These are phyloP conservation scores for Drosophila persimilis DNA, from an alignment of 1,140 invertebrate genomes.

Conservation along the genomic window DNA sequence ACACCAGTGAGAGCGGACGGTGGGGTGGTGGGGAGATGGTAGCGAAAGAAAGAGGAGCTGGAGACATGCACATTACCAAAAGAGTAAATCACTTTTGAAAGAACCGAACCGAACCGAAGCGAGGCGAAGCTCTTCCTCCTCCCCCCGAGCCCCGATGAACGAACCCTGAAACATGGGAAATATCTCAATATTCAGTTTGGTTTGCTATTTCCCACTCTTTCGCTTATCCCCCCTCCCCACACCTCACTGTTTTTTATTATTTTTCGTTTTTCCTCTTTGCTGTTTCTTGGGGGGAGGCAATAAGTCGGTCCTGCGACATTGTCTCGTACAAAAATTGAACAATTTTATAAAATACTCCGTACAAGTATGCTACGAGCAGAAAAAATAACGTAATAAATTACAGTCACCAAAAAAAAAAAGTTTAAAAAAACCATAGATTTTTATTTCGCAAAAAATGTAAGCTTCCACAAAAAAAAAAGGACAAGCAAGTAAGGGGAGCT, in stretches of 20 bases:
- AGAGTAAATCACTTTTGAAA: slow-evolving; percentile 72
- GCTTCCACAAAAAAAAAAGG: not conserved
- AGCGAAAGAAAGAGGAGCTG: too few relatives aligned
- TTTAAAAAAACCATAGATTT: slow-evolving; percentile 17
- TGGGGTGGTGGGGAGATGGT: not conserved
- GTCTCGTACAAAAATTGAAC: slow-evolving; percentile 56
- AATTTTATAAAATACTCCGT: slow-evolving; percentile 54
- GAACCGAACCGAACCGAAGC: slow-evolving; percentile 25
- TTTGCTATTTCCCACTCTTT: slow-evolving; percentile 7
- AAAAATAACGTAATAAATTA: slow-evolving; percentile 71
- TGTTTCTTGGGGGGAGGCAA: slow-evolving; percentile 24
- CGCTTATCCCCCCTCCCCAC: not conserved
- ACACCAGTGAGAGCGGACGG: slow-evolving; percentile 1
- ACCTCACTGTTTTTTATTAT: slow-evolving; percentile 13
- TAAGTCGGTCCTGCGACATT: slow-evolving; percentile 51
- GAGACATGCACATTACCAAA: slow-evolving; percentile 62
- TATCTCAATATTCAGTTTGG: slow-evolving; percentile 71
- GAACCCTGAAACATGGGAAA: slow-evolving; percentile 37
- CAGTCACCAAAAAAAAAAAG: slow-evolving; percentile 31
- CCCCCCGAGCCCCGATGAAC: too few relatives aligned
- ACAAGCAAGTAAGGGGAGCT: slow-evolving; percentile 17
- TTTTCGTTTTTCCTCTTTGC: slow-evolving; percentile 28
- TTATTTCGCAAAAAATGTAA: slow-evolving; percentile 25
- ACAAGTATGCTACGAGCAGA: slow-evolving; percentile 19
- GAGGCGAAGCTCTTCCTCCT: slow-evolving; percentile 2